Evolutionary conservation across 2,113 vertebrate species (phyloP), one percentile per base, ranked within the genome.

Genomic region (Penelope pileata): DNA sequence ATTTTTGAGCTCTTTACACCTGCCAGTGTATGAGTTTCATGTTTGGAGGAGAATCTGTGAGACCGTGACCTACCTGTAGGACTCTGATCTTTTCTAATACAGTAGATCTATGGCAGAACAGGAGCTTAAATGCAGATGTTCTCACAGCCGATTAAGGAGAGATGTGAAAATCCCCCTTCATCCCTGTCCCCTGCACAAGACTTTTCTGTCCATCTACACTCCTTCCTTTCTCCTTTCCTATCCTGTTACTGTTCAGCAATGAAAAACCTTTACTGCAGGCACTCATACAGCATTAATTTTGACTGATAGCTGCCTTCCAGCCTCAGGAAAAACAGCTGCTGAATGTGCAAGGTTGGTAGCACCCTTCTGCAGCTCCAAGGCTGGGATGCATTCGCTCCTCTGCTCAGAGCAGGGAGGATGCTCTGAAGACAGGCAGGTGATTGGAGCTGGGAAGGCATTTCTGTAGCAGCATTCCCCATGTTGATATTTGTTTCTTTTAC

Each of bases 261-360:
- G 45, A 85, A 59, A 64, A 74, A 1, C 34, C 66, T 40, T 82
- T 53, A 43, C 27, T 1, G 7, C 47, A 64, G 78, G 58, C 78
- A 1, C 47, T 54, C 63, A 48, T 30, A 63, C 73, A 72, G 77
- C 45, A 48, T 64, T 81, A 64, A 72, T 87, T 87, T 77, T 87
- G 83, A 84, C 23, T 48, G 86, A 90, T 73, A 68, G 48, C 59
- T 81, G 90, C 69, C 69, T 94, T 63, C 86, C 86, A 92, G 74
- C 83, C 90, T 73, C 53, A 38, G 90, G 53, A 91, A 75, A 67
- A 94, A 62, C 85, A 95, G 62, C 72, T 93, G 88, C 88, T 89
- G 85, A 59, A 22, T 36, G 77, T 62, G 59, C 3, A 8, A 40
- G 47, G 21, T 50, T 43, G 63, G 73, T 67, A 18, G 32, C 67